These are phyloP conservation scores for Meteorus cinctellus DNA, from an alignment of 2,888 invertebrate genomes.

Conservation along the genomic window DNA sequence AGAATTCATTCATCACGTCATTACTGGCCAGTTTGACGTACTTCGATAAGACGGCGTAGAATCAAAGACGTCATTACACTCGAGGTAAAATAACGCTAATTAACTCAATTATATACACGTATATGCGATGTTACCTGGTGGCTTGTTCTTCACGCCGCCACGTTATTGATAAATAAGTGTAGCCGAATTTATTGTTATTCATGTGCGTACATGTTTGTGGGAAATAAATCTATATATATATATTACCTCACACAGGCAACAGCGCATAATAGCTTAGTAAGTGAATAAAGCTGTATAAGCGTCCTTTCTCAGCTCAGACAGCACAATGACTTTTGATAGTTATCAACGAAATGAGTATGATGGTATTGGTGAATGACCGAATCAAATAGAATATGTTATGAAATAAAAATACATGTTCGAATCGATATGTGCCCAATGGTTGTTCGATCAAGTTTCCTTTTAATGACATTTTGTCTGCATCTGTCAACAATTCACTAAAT, in stretches of 20 bases:
- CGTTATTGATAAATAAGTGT: neutral
- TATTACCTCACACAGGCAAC: neutral
- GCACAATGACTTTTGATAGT: neutral
- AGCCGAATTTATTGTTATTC: neutral
- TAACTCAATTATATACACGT: slow-evolving; percentile 49
- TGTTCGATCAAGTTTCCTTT: neutral
- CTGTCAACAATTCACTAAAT: neutral
- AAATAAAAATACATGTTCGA: no score
- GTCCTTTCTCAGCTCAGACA: neutral
- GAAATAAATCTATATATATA: neutral
- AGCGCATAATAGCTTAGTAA: neutral
- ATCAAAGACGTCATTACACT: slow-evolving; percentile 54
- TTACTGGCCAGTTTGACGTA: slow-evolving; percentile 28
- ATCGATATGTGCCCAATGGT: no score
- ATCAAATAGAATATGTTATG: no score
- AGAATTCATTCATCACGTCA: neutral
- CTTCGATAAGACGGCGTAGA: slow-evolving; percentile 36
- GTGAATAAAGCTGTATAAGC: neutral
- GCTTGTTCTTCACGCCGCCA: slow-evolving; percentile 21
- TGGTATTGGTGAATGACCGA: no score
- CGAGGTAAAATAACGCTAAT: slow-evolving; percentile 50
- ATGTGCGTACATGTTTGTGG: neutral
- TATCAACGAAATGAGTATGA: no score
- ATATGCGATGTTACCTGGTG: slow-evolving; percentile 38
- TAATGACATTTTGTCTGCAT: no score